These are phyloP conservation scores for Valencia hispanica DNA, from an alignment of 2,797 vertebrate species.

Conservation along the genomic window DNA sequence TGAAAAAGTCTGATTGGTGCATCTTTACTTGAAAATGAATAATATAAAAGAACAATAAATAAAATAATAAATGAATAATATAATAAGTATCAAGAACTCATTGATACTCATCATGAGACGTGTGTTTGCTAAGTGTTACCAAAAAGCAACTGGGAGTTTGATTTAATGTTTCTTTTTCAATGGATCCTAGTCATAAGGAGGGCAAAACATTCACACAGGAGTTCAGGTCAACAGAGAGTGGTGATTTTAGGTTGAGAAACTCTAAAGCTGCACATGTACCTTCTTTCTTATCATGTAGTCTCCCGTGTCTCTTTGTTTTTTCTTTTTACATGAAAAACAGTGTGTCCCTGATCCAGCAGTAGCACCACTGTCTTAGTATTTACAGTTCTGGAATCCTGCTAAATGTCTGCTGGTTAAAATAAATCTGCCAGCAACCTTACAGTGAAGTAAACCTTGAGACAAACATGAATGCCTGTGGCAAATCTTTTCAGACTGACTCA, in stretches of 20 bases:
- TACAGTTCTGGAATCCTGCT: constrained; percentile 17
- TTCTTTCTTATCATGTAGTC: neutral
- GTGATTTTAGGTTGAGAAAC: constrained; percentile 5
- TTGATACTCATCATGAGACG: neutral
- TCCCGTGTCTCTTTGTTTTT: neutral
- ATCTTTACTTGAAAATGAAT: no score
- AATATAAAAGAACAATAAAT: no score
- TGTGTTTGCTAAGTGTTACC: constrained; percentile 4
- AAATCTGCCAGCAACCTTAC: constrained; percentile 11
- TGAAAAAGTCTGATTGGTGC: no score
- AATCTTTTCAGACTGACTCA: neutral
- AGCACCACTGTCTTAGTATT: constrained; percentile 12
- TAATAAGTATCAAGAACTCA: constrained; percentile 9
- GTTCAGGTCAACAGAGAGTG: neutral
- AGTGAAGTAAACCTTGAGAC: constrained; percentile 1
- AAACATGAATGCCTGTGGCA: constrained; percentile 13
- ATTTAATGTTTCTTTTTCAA: constrained; percentile 16
- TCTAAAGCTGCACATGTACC: neutral
- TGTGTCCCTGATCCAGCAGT: constrained; percentile 16
- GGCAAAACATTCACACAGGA: constrained; percentile 21
- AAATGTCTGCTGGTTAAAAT: constrained; percentile 25
- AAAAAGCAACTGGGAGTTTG: constrained; percentile 31
- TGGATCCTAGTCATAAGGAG: constrained; percentile 3
- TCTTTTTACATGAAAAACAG: neutral
- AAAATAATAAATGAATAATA: no score